Percentiles rank a stretch among this genome's conserved stretches.
These are phyloP conservation scores for Hirudinaria manillensis DNA, from an alignment of 2,888 invertebrate genomes.

Conservation along the genomic window DNA sequence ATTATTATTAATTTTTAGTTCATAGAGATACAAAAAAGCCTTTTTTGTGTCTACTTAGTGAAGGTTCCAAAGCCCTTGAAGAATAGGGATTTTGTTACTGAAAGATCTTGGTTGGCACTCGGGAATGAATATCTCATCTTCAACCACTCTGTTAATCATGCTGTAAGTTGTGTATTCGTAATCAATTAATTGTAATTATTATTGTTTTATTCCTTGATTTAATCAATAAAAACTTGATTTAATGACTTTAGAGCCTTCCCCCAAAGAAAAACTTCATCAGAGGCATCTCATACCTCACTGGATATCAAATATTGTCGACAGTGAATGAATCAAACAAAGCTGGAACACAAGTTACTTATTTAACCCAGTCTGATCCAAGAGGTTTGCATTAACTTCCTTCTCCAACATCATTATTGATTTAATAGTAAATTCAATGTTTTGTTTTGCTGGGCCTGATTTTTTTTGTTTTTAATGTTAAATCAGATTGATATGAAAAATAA, in stretches of 20 bases:
- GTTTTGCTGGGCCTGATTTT: no score
- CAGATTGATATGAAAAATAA: no score
- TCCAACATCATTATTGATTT: no score
- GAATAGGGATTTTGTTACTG: constrained; percentile 83
- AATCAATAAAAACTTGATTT: neutral
- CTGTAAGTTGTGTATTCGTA: constrained; percentile 1
- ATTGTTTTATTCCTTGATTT: neutral
- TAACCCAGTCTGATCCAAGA: constrained; percentile 81
- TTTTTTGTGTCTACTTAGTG: constrained; percentile 59
- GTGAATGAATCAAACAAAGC: constrained; percentile 26
- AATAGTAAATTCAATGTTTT: no score
- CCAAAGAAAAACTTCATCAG: constrained; percentile 73
- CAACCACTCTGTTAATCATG: constrained; percentile 81
- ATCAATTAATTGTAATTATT: neutral
- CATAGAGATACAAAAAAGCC: neutral
- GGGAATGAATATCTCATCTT: constrained; percentile 78
- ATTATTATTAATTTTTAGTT: neutral
- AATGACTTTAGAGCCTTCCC: constrained; percentile 60
- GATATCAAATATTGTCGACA: constrained; percentile 61
- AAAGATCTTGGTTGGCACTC: constrained; percentile 83
- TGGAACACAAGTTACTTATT: constrained; percentile 72
- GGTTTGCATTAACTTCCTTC: constrained; percentile 57
- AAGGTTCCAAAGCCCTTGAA: constrained; percentile 78
- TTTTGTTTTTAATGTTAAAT: no score
- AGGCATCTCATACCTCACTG: constrained; percentile 64